A percentile compares a stretch with the other conserved stretches of the same genome.
phyloP scores from a whole-genome alignment of 2,113 vertebrate genomes.

The Rana temporaria region DNA sequence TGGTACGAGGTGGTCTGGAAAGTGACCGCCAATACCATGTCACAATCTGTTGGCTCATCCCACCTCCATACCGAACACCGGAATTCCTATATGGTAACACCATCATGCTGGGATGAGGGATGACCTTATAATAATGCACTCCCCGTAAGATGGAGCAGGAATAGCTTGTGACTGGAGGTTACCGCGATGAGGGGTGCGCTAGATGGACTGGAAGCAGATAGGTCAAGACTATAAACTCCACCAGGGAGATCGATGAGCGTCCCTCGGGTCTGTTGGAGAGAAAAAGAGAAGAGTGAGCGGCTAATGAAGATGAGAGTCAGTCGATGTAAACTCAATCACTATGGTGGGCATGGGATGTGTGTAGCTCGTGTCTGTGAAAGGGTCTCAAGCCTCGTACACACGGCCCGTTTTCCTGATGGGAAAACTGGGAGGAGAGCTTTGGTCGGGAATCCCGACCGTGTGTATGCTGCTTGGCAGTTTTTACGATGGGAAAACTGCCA shows the following conservation, averaged over 20 bases:
- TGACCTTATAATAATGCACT: background rate
- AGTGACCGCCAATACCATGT: too few relatives aligned
- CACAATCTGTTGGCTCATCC: too few relatives aligned
- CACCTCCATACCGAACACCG: too few relatives aligned
- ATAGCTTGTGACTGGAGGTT: conserved; percentile 58
- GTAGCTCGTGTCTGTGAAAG: background rate
- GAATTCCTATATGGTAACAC: too few relatives aligned
- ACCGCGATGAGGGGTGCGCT: conserved; percentile 59
- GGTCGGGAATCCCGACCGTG: too few relatives aligned
- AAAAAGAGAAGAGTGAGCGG: background rate
- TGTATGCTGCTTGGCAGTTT: too few relatives aligned
- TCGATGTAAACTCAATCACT: too few relatives aligned
- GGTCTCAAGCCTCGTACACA: too few relatives aligned
- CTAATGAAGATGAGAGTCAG: background rate
- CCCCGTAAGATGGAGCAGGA: conserved; percentile 56
- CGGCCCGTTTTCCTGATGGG: too few relatives aligned
- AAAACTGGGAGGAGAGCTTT: too few relatives aligned
- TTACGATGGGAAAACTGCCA: too few relatives aligned
- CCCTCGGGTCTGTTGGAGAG: conserved; percentile 52
- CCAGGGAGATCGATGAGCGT: conserved; percentile 51
- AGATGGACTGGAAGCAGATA: conserved; percentile 42
- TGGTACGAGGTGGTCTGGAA: too few relatives aligned
- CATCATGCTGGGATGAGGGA: background rate
- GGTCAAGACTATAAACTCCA: conserved; percentile 57
- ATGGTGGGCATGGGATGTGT: background rate